Conservation (phyloP, 2,888 invertebrate species). For the Rutpela maculata region DNA sequence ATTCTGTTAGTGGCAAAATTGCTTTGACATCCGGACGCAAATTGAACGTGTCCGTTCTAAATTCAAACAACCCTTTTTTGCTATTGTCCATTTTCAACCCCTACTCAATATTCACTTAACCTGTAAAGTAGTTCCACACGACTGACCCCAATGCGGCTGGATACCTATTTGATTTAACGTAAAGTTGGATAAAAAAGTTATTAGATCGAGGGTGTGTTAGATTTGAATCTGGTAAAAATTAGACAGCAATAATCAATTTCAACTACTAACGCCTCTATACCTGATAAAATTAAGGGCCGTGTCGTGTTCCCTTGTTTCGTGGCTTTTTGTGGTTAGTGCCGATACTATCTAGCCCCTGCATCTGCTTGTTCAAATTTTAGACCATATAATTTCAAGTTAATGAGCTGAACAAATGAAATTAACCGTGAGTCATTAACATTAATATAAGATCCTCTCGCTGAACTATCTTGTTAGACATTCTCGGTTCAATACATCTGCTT, state of each 20-base stretch:
- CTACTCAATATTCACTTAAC: slow-evolving; percentile 1
- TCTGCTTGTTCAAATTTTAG: slow-evolving; percentile 50
- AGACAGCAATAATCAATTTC: slow-evolving; percentile 45
- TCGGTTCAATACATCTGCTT: slow-evolving; percentile 28
- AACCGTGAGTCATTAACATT: slow-evolving; percentile 58
- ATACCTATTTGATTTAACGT: slow-evolving; percentile 5
- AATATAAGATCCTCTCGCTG: slow-evolving; percentile 32
- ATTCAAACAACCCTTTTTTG: slow-evolving; percentile 16
- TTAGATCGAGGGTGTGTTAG: slow-evolving; percentile 19
- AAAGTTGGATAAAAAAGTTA: slow-evolving; percentile 4
- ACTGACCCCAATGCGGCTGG: neutral
- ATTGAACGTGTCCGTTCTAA: slow-evolving; percentile 8
- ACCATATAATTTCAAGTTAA: slow-evolving; percentile 55
- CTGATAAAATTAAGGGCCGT: slow-evolving; percentile 40
- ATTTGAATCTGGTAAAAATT: slow-evolving; percentile 37
- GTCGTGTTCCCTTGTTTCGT: neutral
- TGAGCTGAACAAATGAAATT: slow-evolving; percentile 59
- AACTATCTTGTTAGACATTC: slow-evolving; percentile 17
- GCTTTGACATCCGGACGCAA: slow-evolving; percentile 2
- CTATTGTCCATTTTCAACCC: neutral
- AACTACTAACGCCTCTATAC: slow-evolving; percentile 41
- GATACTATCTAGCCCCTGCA: slow-evolving; percentile 40
- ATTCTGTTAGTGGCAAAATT: neutral
- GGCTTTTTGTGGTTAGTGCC: slow-evolving; percentile 25
- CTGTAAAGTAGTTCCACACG: neutral